Evolutionary conservation across 1,140 invertebrate genomes (phyloP).

Genomic region (Rhizoglyphus robini): DNA sequence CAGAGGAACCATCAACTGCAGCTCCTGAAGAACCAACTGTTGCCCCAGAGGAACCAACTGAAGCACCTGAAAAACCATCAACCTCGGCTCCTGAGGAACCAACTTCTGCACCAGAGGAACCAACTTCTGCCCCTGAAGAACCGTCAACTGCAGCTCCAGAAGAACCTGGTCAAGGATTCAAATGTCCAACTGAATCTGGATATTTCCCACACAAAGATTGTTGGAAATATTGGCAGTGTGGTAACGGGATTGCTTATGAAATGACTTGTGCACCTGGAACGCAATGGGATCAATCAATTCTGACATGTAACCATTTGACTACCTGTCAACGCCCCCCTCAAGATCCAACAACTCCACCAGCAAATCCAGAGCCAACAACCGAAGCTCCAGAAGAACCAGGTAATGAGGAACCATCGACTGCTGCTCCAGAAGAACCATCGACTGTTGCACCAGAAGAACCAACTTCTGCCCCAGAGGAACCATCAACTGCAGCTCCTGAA

Average conservation of each 20-base stretch:
- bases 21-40: too few species aligned
- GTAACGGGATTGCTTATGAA: background rate
- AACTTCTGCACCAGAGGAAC: too few species aligned
- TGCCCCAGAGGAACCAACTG: too few species aligned
- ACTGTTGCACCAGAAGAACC: background rate
- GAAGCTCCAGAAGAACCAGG: background rate
- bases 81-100: too few species aligned
- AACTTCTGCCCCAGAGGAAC: background rate
- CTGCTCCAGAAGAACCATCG: background rate
- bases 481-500: background rate
- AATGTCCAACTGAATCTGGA: background rate
- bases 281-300: slow-evolving; percentile 18
- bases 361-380: too few species aligned
- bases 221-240: slow-evolving; percentile 14
- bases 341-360: too few species aligned
- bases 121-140: too few species aligned
- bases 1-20: too few species aligned
- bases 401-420: background rate
- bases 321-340: background rate
- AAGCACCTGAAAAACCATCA: too few species aligned
- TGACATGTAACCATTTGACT: slow-evolving; percentile 25
- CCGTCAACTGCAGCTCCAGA: too few species aligned
- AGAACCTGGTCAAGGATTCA: background rate
- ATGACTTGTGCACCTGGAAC: slow-evolving; percentile 13
- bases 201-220: slow-evolving; percentile 15